phyloP scores from a whole-genome alignment of 2,797 vertebrate species.

The Acropternis orthonyx region DNA sequence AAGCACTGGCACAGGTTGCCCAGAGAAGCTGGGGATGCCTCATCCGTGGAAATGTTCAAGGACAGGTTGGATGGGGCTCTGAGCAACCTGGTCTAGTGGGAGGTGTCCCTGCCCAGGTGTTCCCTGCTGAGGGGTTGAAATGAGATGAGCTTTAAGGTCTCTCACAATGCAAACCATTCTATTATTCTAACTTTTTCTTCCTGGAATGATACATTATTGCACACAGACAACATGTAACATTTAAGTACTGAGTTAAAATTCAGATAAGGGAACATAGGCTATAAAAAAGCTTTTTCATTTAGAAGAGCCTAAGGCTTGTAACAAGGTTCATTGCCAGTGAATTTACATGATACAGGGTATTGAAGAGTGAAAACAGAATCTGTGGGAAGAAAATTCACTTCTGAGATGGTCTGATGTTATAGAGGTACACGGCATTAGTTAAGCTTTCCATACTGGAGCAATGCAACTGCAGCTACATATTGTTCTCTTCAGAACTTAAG shows the following conservation, averaged over 20 bases:
- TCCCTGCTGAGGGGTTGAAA: fast-evolving
- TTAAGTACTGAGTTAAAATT: background rate
- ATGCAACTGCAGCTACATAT: background rate
- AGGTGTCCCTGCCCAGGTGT: background rate
- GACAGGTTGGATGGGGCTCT: background rate
- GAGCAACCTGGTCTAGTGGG: background rate
- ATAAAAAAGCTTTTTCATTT: background rate
- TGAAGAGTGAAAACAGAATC: background rate
- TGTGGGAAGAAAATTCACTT: background rate
- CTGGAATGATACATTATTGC: background rate
- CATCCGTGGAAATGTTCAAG: background rate
- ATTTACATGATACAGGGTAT: background rate
- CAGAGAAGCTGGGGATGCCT: background rate
- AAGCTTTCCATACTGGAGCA: background rate
- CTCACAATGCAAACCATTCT: background rate
- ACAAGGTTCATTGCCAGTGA: background rate
- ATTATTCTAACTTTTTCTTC: background rate
- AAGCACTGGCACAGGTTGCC: background rate
- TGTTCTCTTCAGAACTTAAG: background rate
- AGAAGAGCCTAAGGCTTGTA: background rate
- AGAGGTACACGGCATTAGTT: fast-evolving
- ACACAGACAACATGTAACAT: background rate
- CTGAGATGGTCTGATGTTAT: background rate
- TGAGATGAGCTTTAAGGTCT: background rate
- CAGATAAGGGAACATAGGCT: background rate